Evolutionary conservation across 2,797 vertebrate genomes (phyloP).

Genomic region (Oreortyx pictus): DNA sequence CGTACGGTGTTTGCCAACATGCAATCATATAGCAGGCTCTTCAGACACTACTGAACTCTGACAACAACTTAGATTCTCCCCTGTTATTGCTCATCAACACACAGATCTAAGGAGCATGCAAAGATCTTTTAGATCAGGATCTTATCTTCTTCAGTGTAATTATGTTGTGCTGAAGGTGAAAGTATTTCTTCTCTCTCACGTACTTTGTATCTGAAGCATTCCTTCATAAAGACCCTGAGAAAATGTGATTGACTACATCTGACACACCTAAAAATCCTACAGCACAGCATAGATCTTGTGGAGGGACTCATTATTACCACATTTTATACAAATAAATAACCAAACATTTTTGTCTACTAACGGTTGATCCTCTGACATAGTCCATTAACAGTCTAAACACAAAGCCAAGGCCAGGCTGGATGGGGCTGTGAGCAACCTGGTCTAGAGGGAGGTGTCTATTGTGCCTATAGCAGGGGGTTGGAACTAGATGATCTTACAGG

Average conservation of each 20-base stretch:
- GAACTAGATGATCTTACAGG: too few relatives aligned
- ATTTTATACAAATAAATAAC: not conserved
- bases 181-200: not conserved
- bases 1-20: not conserved
- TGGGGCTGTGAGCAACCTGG: too few relatives aligned
- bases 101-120: not conserved
- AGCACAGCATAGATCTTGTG: not conserved
- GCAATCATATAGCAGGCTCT: accelerated
- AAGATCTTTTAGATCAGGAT: not conserved
- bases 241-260: not conserved
- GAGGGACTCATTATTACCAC: not conserved
- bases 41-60: not conserved
- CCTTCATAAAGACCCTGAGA: not conserved
- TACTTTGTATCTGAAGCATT: not conserved
- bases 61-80: not conserved
- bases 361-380: not conserved
- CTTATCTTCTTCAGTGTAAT: not conserved
- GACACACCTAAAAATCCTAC: not conserved
- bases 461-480: too few relatives aligned
- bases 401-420: not conserved
- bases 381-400: not conserved
- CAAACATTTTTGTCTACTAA: not conserved
- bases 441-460: too few relatives aligned
- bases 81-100: not conserved
- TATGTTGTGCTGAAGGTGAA: not conserved